These are phyloP conservation scores for Agrenia bidenticulata DNA, from an alignment of 2,888 invertebrate species.

Conservation along the genomic window DNA sequence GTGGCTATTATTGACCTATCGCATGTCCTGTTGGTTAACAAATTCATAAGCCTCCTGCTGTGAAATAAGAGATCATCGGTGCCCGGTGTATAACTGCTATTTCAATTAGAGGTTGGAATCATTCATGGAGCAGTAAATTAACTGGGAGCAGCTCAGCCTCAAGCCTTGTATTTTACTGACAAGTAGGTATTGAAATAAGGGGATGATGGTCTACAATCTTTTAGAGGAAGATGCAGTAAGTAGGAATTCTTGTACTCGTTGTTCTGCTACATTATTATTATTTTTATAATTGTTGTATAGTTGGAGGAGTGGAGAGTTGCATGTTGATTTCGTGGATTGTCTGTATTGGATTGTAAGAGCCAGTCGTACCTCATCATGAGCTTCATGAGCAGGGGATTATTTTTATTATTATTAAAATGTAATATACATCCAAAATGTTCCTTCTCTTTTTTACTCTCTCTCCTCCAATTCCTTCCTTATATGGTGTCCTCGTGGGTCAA, in stretches of 20 bases:
- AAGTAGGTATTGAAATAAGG: not conserved
- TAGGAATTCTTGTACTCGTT: slow-evolving; percentile 16
- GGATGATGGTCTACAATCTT: not conserved
- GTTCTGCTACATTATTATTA: not conserved
- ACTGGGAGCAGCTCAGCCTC: slow-evolving; percentile 17
- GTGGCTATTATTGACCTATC: not conserved
- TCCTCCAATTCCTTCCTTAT: slow-evolving; percentile 19
- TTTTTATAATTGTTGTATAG: too few species aligned
- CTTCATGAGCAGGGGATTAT: not conserved
- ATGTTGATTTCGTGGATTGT: too few species aligned
- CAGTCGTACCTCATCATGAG: not conserved
- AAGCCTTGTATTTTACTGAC: slow-evolving; percentile 8
- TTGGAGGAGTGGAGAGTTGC: too few species aligned
- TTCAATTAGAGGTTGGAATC: slow-evolving; percentile 39
- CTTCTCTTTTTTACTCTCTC: slow-evolving; percentile 4
- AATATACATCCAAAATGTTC: slow-evolving; percentile 4
- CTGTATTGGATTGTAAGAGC: too few species aligned
- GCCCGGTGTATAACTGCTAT: slow-evolving; percentile 23
- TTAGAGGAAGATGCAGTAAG: not conserved
- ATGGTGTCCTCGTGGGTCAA: slow-evolving; percentile 21
- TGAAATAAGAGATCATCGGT: slow-evolving; percentile 25
- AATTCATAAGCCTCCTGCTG: slow-evolving; percentile 39
- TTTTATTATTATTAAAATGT: slow-evolving; percentile 1
- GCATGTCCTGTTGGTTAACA: not conserved
- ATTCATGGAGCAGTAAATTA: slow-evolving; percentile 25